Conservation (phyloP, 2,797 vertebrate genomes). For the Phalloptychus januarius region DNA sequence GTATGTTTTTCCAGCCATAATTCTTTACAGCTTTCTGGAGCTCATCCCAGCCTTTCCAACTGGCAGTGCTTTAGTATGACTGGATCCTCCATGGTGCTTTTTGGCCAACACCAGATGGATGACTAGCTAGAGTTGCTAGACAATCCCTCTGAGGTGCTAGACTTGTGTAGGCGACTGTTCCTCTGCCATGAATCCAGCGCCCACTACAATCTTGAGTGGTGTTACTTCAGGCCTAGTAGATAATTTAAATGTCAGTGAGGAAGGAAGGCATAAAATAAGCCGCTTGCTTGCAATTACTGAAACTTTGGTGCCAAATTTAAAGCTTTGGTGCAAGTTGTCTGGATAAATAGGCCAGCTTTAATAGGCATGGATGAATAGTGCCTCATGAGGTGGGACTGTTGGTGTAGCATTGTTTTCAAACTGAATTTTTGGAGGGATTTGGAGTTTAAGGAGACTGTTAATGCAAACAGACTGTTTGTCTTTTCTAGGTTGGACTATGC, state of each 20-base stretch:
- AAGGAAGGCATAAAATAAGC: conserved; percentile 22
- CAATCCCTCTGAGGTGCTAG: conserved; percentile 77
- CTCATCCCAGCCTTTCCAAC: conserved; percentile 50
- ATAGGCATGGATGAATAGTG: conserved; percentile 59
- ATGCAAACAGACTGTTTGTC: conserved; percentile 65
- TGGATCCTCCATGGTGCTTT: conserved; percentile 74
- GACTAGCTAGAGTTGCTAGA: conserved; percentile 67
- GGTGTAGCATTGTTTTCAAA: conserved; percentile 54
- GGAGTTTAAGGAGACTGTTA: conserved; percentile 60
- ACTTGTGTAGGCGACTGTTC: conserved; percentile 75
- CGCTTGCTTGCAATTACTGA: conserved; percentile 36
- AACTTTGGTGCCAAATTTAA: conserved; percentile 49
- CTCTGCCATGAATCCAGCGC: conserved; percentile 55
- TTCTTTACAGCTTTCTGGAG: conserved; percentile 66
- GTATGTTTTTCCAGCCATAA: conserved; percentile 63
- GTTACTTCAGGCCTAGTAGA: conserved; percentile 36
- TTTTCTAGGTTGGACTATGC: conserved; percentile 69
- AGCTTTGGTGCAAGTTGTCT: conserved; percentile 24
- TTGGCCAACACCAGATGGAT: conserved; percentile 71
- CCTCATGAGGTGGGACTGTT: conserved; percentile 46
- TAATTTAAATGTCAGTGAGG: conserved; percentile 35
- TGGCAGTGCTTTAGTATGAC: conserved; percentile 56
- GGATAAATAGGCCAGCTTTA: conserved; percentile 33
- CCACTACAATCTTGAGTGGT: conserved; percentile 61
- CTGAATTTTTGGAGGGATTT: conserved; percentile 37